phyloP scores from a whole-genome alignment of 2,113 vertebrate genomes.

The Osmerus mordax region DNA sequence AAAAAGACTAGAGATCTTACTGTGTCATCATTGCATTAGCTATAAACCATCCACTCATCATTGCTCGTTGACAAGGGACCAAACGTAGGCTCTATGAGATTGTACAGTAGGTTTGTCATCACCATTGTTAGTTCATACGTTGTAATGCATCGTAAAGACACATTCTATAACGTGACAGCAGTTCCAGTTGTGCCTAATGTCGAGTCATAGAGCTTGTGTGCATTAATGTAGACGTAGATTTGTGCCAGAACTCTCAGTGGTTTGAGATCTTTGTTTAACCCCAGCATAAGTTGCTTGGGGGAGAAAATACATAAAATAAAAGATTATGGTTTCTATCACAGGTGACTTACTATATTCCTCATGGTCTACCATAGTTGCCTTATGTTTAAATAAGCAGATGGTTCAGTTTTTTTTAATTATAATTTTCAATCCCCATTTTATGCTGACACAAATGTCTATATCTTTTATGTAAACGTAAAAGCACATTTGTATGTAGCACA shows the following conservation, averaged over 20 bases:
- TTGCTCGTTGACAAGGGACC: constrained; percentile 66
- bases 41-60: constrained; percentile 35
- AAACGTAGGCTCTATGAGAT: constrained; percentile 50
- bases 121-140: constrained; percentile 10
- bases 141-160: neutral
- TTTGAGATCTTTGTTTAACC: constrained; percentile 42
- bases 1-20: neutral
- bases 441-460: constrained; percentile 44
- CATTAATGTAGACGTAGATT: constrained; percentile 45
- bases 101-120: constrained; percentile 40
- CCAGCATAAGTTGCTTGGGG: constrained; percentile 32
- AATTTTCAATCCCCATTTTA: constrained; percentile 37
- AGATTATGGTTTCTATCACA: constrained; percentile 33
- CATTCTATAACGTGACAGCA: constrained; percentile 34
- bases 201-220: constrained; percentile 56
- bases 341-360: constrained; percentile 48
- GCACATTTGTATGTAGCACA: constrained; percentile 70
- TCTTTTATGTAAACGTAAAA: constrained; percentile 35
- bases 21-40: constrained; percentile 1
- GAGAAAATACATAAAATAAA: constrained; percentile 15
- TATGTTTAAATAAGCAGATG: constrained; percentile 66
- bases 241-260: constrained; percentile 30
- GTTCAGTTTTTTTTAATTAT: constrained; percentile 40
- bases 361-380: constrained; percentile 75
- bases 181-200: constrained; percentile 63